phyloP scores from a whole-genome alignment of 2,113 vertebrate genomes.

The Herpetotheres cachinnans region DNA sequence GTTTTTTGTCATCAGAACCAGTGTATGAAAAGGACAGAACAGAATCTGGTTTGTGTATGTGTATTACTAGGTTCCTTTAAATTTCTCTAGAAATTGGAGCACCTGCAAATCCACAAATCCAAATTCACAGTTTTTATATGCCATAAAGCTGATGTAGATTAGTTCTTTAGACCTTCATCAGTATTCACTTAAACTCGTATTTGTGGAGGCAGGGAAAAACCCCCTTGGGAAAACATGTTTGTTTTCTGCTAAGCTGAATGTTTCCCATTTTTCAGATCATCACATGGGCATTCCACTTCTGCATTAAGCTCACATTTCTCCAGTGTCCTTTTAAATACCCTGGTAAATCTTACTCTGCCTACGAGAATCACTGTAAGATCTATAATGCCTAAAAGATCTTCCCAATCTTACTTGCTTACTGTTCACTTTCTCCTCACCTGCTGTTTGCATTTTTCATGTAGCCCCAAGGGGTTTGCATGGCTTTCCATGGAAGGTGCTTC shows the following conservation, averaged over 20 bases:
- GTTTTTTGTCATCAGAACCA: not conserved
- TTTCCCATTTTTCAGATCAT: not conserved
- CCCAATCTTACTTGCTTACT: not conserved
- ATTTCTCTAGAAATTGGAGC: not conserved
- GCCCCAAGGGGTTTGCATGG: not conserved
- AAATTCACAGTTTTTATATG: not conserved
- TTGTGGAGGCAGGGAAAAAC: fast-evolving
- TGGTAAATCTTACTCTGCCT: not conserved
- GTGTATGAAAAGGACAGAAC: not conserved
- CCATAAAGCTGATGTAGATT: not conserved
- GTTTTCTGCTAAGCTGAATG: not conserved
- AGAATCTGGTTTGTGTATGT: not conserved
- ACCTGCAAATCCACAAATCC: not conserved
- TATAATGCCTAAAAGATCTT: not conserved
- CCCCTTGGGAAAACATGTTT: not conserved
- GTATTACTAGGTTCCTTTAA: not conserved
- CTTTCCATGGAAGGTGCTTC: not conserved
- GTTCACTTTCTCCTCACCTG: not conserved
- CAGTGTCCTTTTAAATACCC: not conserved
- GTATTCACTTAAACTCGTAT: not conserved
- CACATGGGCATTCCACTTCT: not conserved
- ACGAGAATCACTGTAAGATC: not conserved
- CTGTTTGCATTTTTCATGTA: not conserved
- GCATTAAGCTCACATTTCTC: not conserved
- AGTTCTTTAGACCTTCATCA: not conserved